Evolutionary conservation across 2,888 invertebrate genomes (phyloP).

Genomic region (Eupithecia abbreviata): DNA sequence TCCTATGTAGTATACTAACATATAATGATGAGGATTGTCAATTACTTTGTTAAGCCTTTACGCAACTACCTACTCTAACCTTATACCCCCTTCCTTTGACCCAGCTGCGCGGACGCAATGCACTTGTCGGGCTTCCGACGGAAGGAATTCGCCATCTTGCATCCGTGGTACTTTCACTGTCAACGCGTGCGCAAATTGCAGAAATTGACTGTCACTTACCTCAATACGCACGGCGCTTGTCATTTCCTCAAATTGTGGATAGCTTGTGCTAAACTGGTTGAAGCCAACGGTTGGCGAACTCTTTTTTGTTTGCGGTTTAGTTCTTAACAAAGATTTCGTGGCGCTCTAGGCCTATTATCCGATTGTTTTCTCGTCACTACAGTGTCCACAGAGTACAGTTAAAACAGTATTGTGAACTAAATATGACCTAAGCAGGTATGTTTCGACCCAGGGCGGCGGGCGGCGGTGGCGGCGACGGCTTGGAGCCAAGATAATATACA

Average conservation of each 20-base stretch:
- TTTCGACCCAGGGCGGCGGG: neutral
- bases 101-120: slow-evolving; percentile 23
- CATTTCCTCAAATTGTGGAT: neutral
- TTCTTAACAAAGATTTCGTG: neutral
- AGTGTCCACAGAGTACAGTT: neutral
- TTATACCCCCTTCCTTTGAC: neutral
- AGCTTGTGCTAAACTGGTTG: neutral
- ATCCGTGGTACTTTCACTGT: slow-evolving; percentile 31
- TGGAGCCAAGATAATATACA: neutral
- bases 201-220: slow-evolving; percentile 17
- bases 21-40: too few species aligned
- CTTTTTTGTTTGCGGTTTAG: neutral
- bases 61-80: neutral
- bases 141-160: slow-evolving; percentile 53
- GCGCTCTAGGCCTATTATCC: neutral
- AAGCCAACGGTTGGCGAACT: neutral
- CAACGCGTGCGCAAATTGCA: slow-evolving; percentile 48
- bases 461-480: too few species aligned
- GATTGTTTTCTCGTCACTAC: neutral
- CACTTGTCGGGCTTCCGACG: slow-evolving; percentile 52
- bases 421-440: neutral
- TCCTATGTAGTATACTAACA: too few species aligned
- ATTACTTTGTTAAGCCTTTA: neutral
- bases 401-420: neutral
- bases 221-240: neutral